These are phyloP conservation scores for Pterophyllum scalare DNA, from an alignment of 2,113 vertebrate species.

Conservation along the genomic window DNA sequence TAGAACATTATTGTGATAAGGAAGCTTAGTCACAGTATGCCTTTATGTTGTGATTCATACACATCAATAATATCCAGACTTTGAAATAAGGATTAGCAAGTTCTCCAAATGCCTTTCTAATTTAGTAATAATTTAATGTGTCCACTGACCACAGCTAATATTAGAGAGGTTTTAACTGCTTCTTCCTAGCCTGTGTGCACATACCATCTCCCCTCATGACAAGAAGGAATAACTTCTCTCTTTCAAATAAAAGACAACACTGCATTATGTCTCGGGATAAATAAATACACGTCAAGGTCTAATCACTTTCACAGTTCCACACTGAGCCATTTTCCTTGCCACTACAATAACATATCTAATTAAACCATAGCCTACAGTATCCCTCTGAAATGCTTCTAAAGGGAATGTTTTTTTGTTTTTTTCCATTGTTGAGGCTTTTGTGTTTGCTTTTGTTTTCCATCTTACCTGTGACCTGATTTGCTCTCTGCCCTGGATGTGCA, in stretches of 20 bases:
- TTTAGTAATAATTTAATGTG: neutral
- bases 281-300: neutral
- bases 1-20: neutral
- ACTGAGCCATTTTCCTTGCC: neutral
- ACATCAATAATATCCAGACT: neutral
- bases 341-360: neutral
- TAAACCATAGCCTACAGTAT: neutral
- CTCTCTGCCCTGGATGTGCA: conserved; percentile 32
- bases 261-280: neutral
- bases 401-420: neutral
- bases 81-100: neutral
- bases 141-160: neutral
- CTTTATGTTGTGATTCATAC: neutral
- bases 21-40: neutral
- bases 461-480: conserved; percentile 42
- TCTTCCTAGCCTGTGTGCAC: conserved; percentile 3
- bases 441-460: conserved; percentile 30
- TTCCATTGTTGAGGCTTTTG: neutral
- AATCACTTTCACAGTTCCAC: conserved; percentile 12
- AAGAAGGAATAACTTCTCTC: neutral
- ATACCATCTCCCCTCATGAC: conserved; percentile 4
- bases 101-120: neutral
- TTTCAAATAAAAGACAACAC: neutral
- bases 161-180: neutral
- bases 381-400: neutral